phyloP scores from a whole-genome alignment of 2,888 invertebrate genomes.

The Aphrophora alni region DNA sequence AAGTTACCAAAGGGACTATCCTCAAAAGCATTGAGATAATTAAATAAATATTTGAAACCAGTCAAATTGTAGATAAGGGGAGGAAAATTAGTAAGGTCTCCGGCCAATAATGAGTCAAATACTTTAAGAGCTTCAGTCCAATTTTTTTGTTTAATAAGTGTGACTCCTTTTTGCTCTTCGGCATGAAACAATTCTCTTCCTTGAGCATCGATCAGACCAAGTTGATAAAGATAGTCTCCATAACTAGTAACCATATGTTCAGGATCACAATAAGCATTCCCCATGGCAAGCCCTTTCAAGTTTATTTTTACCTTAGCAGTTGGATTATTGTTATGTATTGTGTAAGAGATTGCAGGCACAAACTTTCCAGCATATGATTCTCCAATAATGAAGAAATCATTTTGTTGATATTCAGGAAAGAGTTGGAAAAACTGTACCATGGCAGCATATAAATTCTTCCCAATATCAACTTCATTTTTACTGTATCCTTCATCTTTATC shows the following conservation, averaged over 20 bases:
- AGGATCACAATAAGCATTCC: conserved; percentile 83
- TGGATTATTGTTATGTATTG: conserved; percentile 68
- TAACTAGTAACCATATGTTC: conserved; percentile 71
- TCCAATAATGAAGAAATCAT: conserved; percentile 86
- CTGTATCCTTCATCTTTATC: conserved; percentile 77
- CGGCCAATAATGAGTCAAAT: conserved; percentile 19
- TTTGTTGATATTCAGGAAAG: conserved; percentile 75
- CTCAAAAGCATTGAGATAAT: conserved; percentile 64
- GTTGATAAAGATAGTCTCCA: conserved; percentile 79
- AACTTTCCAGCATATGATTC: conserved; percentile 89
- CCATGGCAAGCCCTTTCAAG: conserved; percentile 74
- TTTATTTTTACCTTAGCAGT: conserved; percentile 71
- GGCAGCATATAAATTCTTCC: conserved; percentile 76
- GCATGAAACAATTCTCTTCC: conserved; percentile 70
- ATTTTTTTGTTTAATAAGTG: conserved; percentile 68
- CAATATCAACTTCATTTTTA: conserved; percentile 79
- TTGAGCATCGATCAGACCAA: conserved; percentile 64
- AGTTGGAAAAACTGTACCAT: conserved; percentile 82
- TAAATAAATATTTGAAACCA: conserved; percentile 78
- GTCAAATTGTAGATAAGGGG: conserved; percentile 76
- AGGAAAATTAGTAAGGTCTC: conserved; percentile 51
- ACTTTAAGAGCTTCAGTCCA: conserved; percentile 56
- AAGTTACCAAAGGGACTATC: conserved; percentile 56
- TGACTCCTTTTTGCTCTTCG: conserved; percentile 58
- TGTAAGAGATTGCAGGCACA: conserved; percentile 77